phyloP scores from a whole-genome alignment of 2,888 invertebrate species.

The Xestia rhomboidea region DNA sequence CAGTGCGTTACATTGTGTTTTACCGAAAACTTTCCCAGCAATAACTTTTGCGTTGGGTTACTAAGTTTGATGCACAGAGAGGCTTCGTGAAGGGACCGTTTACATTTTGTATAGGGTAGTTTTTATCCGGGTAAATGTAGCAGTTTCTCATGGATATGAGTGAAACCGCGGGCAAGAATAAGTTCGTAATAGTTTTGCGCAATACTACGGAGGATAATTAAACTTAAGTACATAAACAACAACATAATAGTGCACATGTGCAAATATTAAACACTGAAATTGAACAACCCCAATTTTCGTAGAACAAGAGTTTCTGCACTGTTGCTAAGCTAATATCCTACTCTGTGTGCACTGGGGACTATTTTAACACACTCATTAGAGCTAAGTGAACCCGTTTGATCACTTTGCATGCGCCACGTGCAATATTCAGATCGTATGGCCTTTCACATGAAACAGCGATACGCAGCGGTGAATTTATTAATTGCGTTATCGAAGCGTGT shows the following conservation, averaged over 20 bases:
- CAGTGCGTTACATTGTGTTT: too few species aligned
- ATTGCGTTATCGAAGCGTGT: background rate
- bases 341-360: conserved; percentile 33
- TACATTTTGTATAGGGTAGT: too few species aligned
- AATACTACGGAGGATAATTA: conserved; percentile 14
- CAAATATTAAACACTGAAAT: conserved; percentile 38
- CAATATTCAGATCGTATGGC: conserved; percentile 42
- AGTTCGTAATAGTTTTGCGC: background rate
- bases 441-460: conserved; percentile 35
- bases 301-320: conserved; percentile 37
- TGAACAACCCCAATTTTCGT: conserved; percentile 41
- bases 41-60: too few species aligned
- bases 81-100: too few species aligned
- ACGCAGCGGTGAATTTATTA: conserved; percentile 11
- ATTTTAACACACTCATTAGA: conserved; percentile 64
- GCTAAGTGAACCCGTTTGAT: conserved; percentile 56
- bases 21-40: too few species aligned
- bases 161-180: background rate
- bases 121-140: too few species aligned
- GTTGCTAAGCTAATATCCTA: conserved; percentile 20
- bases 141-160: background rate
- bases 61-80: too few species aligned
- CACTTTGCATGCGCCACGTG: conserved; percentile 64
- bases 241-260: conserved; percentile 27
- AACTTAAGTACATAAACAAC: conserved; percentile 7